These are phyloP conservation scores for Oreocharis arfaki DNA, from an alignment of 2,113 vertebrate species.

Conservation along the genomic window DNA sequence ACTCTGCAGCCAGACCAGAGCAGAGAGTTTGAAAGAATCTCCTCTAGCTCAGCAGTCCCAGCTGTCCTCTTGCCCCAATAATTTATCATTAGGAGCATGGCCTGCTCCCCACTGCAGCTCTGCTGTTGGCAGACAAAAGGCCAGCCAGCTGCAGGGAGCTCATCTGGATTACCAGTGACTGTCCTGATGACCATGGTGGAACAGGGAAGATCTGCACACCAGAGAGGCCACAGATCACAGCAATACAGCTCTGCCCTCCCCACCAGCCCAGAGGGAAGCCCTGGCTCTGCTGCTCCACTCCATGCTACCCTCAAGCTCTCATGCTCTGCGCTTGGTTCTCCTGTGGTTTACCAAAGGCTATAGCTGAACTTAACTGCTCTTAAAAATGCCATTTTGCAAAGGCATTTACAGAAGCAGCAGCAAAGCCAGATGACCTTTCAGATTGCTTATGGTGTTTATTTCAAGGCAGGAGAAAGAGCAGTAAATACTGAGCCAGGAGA, in stretches of 20 bases:
- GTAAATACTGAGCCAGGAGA: slow-evolving; percentile 2
- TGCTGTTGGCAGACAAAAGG: background rate
- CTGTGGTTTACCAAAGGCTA: slow-evolving; percentile 30
- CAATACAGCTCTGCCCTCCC: background rate
- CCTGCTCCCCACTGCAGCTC: background rate
- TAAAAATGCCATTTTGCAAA: slow-evolving; percentile 41
- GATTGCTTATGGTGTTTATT: slow-evolving; percentile 25
- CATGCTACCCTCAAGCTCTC: background rate
- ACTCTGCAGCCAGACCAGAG: background rate
- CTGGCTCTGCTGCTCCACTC: background rate
- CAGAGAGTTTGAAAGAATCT: background rate
- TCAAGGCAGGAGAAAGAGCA: background rate
- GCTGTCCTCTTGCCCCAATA: background rate
- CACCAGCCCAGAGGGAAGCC: background rate
- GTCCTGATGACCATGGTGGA: background rate
- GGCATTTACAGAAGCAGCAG: slow-evolving; percentile 8
- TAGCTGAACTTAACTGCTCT: slow-evolving; percentile 33
- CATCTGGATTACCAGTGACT: background rate
- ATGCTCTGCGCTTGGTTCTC: background rate
- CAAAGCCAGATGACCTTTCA: slow-evolving; percentile 42
- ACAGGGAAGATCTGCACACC: background rate
- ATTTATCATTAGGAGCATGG: background rate
- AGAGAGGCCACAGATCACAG: background rate
- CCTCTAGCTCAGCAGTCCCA: background rate
- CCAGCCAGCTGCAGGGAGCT: background rate